Percentiles rank a stretch among this genome's conserved stretches.
Conservation (phyloP, 2,797 vertebrate species). For the Saxicola maurus region DNA sequence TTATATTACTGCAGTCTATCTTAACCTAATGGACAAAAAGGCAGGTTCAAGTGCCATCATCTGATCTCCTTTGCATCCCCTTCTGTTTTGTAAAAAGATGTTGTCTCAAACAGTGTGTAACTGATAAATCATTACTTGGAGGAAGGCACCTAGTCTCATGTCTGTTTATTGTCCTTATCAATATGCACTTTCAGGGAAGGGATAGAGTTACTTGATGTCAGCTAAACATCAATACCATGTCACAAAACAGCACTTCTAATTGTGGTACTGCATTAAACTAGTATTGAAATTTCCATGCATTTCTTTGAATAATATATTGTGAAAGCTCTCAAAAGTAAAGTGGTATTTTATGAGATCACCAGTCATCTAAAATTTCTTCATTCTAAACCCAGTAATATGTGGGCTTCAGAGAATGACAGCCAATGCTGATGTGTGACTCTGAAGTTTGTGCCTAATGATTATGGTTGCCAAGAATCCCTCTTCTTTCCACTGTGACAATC, state of each 20-base stretch:
- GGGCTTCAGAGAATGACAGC: constrained; percentile 39
- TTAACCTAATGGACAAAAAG: neutral
- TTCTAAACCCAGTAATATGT: constrained; percentile 48
- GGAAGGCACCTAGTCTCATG: neutral
- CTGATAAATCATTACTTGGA: neutral
- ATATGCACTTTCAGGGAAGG: neutral
- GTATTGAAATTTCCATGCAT: constrained; percentile 19
- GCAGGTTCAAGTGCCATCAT: neutral
- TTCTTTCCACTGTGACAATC: constrained; percentile 43
- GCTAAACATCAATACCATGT: neutral
- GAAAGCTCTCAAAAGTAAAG: constrained; percentile 56
- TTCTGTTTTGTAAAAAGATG: neutral
- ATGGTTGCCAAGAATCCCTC: constrained; percentile 4
- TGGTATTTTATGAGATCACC: constrained; percentile 52
- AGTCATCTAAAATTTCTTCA: constrained; percentile 43
- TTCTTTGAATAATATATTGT: constrained; percentile 41
- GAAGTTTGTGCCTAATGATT: constrained; percentile 21
- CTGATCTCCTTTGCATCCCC: neutral
- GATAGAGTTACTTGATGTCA: neutral
- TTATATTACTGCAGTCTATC: neutral
- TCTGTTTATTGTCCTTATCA: constrained; percentile 6
- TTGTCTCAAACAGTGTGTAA: neutral
- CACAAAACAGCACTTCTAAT: neutral
- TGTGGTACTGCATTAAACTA: constrained; percentile 11
- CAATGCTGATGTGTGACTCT: neutral